Base-by-base conservation (phyloP, 2,888 invertebrate genomes). In the Glaucopsyche alexis region DNA sequence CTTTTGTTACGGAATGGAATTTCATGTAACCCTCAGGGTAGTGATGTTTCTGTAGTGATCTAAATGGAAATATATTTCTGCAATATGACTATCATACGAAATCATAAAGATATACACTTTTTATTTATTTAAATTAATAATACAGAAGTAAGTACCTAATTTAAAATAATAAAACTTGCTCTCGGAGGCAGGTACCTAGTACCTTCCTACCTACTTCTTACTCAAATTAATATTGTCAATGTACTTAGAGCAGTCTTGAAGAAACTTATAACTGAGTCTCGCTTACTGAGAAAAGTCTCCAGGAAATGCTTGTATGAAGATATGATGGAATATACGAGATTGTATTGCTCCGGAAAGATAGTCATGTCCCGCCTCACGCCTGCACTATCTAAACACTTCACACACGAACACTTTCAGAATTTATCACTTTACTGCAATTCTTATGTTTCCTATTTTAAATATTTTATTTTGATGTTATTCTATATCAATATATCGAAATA, bases 351-450 rank as follows among this genome's bases (percentile, higher is more conserved):
- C 29, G 13, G 29, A 11, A 6, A 60, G 60, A 60, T 60, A 60
- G 60, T 60, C 60, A 52, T 60, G 19, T 11, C 60, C 7, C 60
- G 29, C 60, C 29, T 60, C 60, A n/a, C n/a, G n/a, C n/a, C n/a
- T n/a, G n/a, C n/a, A 60, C 60, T 60, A 60, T 60, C 60, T 60
- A 38, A 60, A 60, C 60, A 60, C 60, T 60, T 60, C 60, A 60
- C 60, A 60, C 60, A 60, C 60, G 60, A 60, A 60, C 60, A 60
- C 60, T 60, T 14, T 60, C 14, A 60, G 60, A 60, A 60, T 60
- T 60, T 60, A 60, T 60, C 60, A 38, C 14, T 38, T 38, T 60
- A 9, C 47, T 47, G 13, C 29, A 60, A 60, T 60, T 29, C 60
- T 60, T 60, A 60, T 47, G 13, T 60, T 60, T 38, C 14, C 60